phyloP scores from a whole-genome alignment of 2,888 invertebrate species.

The Prosopocoilus inquinatus region DNA sequence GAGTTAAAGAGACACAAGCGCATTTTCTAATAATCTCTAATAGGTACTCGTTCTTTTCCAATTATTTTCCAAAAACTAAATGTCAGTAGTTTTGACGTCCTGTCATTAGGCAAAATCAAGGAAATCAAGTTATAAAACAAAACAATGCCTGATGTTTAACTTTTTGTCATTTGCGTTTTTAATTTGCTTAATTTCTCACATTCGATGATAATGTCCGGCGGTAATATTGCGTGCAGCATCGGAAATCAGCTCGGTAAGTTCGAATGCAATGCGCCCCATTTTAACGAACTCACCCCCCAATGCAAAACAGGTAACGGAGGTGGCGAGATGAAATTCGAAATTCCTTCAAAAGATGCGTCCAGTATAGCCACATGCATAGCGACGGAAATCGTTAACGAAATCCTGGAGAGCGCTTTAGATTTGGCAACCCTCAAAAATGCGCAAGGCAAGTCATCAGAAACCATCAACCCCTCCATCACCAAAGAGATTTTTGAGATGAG shows the following conservation, averaged over 20 bases:
- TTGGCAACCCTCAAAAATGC: slow-evolving; percentile 27
- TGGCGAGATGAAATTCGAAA: slow-evolving; percentile 25
- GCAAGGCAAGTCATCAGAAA: background rate
- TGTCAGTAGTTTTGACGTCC: too few species aligned
- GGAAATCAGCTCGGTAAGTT: slow-evolving; percentile 26
- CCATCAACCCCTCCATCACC: background rate
- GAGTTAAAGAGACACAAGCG: too few species aligned
- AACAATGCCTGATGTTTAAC: background rate
- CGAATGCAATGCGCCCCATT: too few species aligned
- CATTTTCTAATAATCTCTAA: too few species aligned
- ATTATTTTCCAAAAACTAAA: too few species aligned
- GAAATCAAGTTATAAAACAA: slow-evolving; percentile 3
- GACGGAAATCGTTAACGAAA: slow-evolving; percentile 43
- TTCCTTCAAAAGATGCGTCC: slow-evolving; percentile 13
- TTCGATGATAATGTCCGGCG: slow-evolving; percentile 23
- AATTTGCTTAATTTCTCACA: too few species aligned
- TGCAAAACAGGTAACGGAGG: slow-evolving; percentile 22
- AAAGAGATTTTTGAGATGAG: too few species aligned
- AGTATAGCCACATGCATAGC: slow-evolving; percentile 18
- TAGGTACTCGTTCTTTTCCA: too few species aligned
- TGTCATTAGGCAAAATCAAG: too few species aligned
- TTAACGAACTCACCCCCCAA: background rate
- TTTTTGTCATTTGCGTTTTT: too few species aligned
- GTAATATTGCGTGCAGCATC: slow-evolving; percentile 25
- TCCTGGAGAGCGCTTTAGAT: slow-evolving; percentile 46